Evolutionary conservation across 2,888 invertebrate species (phyloP), one percentile per base, ranked within the genome.

Genomic region (Pseudococcus longispinus): DNA sequence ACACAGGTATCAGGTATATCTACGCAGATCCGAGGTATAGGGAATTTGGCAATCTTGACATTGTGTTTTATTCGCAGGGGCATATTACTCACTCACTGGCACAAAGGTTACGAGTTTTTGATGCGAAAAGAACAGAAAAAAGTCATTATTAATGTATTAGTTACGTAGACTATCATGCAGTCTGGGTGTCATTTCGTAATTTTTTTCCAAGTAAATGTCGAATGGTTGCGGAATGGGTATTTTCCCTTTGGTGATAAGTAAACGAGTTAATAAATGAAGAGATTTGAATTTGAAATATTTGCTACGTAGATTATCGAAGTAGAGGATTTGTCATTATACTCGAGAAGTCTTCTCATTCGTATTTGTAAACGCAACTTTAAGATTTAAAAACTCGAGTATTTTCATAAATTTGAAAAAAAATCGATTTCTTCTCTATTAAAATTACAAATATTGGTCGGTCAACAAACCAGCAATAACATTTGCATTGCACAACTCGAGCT

Each of bases 41-140:
- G 9, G 37, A 26, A 6, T 80, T 80, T 80, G 77, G 77, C 77
- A 80, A 80, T 80, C 77, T 80, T 80, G 77, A 80, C 77, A 80
- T 80, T 80, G 77, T 80, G 42, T 80, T 80, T 42, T 26, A 70
- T 42, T 80, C 77, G 42, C 77, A 42, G 37, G 29, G 37, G 77
- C 77, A 29, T 26, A 65, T 26, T 65, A 23, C 20, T 26, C n/a
- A 5, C 13, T n/a, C 8, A 9, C 8, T 1, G 23, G 42, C 9
- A 80, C 15, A 80, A 80, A 80, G 77, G 77, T 42, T 42, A 80
- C 77, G 77, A 32, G 42, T 37, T 42, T 80, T 42, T 80, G 77
- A 80, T 80, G 77, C 42, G 77, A 29, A 20, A 23, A 60, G 23
- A 60, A 60, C 15, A 42, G n/a, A 42, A 42, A 42, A 80, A 70